Conservation (phyloP, 1,140 invertebrate species). For the Drosophila repletoides region DNA sequence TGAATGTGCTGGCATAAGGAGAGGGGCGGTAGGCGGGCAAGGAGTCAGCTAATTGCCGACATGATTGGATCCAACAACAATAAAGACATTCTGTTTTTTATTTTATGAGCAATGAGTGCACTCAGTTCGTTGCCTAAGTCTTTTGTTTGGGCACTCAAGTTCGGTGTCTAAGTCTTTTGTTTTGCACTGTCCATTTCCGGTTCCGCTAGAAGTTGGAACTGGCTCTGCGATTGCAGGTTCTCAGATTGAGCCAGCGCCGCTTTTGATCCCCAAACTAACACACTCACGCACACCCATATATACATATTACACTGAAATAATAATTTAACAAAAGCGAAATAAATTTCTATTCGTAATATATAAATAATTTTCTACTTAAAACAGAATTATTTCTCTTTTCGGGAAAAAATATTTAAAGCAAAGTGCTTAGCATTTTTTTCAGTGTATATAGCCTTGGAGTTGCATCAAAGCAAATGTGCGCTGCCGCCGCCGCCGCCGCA, state of each 20-base stretch:
- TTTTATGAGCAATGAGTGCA: no score
- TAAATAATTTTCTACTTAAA: no score
- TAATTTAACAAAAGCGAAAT: no score
- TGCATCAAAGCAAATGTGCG: constrained; percentile 57
- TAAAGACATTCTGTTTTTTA: no score
- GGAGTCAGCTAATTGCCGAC: constrained; percentile 57
- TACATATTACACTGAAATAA: not conserved
- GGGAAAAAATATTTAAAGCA: no score
- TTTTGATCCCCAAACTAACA: constrained; percentile 14
- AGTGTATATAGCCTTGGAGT: constrained; percentile 24
- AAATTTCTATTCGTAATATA: no score
- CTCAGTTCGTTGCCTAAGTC: no score
- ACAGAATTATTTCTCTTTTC: no score
- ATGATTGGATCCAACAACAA: no score
- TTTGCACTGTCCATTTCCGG: constrained; percentile 55
- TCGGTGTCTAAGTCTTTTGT: constrained; percentile 47
- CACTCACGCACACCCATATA: not conserved
- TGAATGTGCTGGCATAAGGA: not conserved
- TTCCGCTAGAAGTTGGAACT: constrained; percentile 44
- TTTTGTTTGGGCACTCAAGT: constrained; percentile 38
- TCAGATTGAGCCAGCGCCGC: constrained; percentile 17
- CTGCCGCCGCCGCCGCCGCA: constrained; percentile 49
- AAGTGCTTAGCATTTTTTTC: no score
- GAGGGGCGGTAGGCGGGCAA: constrained; percentile 4
- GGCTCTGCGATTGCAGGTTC: not conserved